A percentile compares a stretch with the other conserved stretches of the same genome.
These are phyloP conservation scores for Drosophila mojavensis DNA, from an alignment of 1,140 invertebrate species.

Conservation along the genomic window DNA sequence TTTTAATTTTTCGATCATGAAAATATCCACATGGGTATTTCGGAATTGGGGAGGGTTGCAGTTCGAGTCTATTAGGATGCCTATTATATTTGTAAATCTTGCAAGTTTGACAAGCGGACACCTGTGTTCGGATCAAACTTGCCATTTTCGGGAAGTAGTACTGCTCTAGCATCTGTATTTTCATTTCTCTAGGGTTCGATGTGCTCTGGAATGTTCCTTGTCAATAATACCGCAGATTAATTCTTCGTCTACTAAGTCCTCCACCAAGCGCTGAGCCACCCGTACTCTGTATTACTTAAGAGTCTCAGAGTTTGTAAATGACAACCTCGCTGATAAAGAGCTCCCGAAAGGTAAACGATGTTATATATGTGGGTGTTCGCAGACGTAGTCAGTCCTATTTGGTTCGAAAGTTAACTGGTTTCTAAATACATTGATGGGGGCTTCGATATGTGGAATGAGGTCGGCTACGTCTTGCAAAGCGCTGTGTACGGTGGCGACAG, in stretches of 20 bases:
- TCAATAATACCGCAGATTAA: too few relatives aligned
- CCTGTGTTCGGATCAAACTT: neutral
- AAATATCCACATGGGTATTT: too few relatives aligned
- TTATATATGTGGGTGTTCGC: neutral
- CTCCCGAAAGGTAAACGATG: constrained; percentile 1
- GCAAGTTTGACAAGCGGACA: neutral
- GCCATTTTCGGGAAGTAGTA: constrained; percentile 27
- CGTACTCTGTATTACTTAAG: too few relatives aligned
- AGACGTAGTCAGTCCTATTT: neutral
- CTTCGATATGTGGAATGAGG: neutral
- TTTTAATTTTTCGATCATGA: too few relatives aligned
- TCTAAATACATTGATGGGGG: constrained; percentile 7
- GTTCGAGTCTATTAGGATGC: too few relatives aligned
- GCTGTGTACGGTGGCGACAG: constrained; percentile 4
- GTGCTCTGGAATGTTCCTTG: constrained; percentile 23
- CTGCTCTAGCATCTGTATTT: neutral
- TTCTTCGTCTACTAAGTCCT: too few relatives aligned
- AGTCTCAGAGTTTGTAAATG: too few relatives aligned
- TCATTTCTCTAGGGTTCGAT: constrained; percentile 14
- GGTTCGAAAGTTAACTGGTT: constrained; percentile 11
- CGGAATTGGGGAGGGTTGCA: too few relatives aligned
- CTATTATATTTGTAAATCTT: too few relatives aligned
- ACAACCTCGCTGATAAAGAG: neutral
- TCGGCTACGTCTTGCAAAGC: neutral
- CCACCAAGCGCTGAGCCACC: neutral